Evolutionary conservation across 2,888 invertebrate genomes (phyloP), one percentile per base, ranked within the genome.

Genomic region (Cetonia aurata): DNA sequence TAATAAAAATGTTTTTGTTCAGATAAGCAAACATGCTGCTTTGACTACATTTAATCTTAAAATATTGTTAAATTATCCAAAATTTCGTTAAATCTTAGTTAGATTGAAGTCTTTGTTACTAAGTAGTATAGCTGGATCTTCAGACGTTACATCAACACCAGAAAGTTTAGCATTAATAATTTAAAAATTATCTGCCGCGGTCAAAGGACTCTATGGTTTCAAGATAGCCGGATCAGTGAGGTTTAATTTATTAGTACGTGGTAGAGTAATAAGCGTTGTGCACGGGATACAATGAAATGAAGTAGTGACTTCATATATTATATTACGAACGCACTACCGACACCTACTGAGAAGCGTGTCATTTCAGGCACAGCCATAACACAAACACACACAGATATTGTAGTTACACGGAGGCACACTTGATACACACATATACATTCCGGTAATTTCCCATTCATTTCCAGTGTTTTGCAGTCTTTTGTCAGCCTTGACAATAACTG

Each of bases 401-500:
- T 42, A 57, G 42, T 42, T 42, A 65, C 62, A 65, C 37, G 17
- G 17, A 12, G 50, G 31, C 15, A 31, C 25, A 31, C 33, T 31
- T 37, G 33, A 56, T 56, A 56, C 55, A 65, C 50, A 50, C 37
- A 48, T 60, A 69, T 42, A 59, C 59, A 69, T 62, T 69, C 62
- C 50, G 53, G 62, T 69, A 69, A 69, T 69, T 62, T 53, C 69
- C 69, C 69, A 69, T 69, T 69, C 69, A 69, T 69, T 69, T 60
- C 44, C 50, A 31, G 52, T 59, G 62, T 69, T 69, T 69, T 62
- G 69, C 69, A 69, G 67, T 70, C 66, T 66, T 69, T 69, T 59
- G 73, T 72, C 76, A 80, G 72, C 79, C 80, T 80, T 80, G 80
- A 75, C 79, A 79, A 77, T 79, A 77, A 77, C 77, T 69, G 65